Evolutionary conservation across 1,140 invertebrate species (phyloP), one percentile per base, ranked within the genome.

Genomic region (Leptinotarsa undecemlineata): DNA sequence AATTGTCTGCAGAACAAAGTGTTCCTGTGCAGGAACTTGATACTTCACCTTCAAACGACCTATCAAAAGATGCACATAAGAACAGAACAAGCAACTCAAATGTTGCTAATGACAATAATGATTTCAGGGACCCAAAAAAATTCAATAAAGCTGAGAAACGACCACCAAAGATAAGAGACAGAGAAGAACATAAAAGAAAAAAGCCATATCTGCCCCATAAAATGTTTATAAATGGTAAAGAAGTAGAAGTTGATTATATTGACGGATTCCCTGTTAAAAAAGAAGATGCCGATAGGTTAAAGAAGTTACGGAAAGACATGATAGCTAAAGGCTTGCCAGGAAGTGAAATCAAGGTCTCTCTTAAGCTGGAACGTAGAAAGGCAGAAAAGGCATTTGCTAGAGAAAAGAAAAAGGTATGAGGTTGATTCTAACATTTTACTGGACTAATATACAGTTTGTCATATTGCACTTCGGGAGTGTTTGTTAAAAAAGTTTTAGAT

Each of bases 191-290:
- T 66, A 48, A 23, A 63, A 75, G 82, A 84, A 75, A 79, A 80
- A 77, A 85, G 85, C 73, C 86, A 85, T 62, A 81, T 80, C 85
- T 85, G 63, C 70, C 79, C 13, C 85, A 85, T 48, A 90, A 87
- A 80, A 84, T 89, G 77, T 81, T 88, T 4, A 88, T 92, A 13
- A 90, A 92, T 86, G 90, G 91, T 63, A 85, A 89, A 80, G 87
- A 90, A 79, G 80, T 91, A 51, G 87, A 91, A 79, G 83, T 93
- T 23, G 85, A 88, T 0, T 88, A 88, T 74, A 91, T 87, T 84
- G 90, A 93, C 84, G 91, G 92, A 20, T 93, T 92, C 80, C 90
- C 90, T 33, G 86, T 94, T 0, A 90, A 88, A 83, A 90, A 90
- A 82, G 91, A 91, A 83, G 93, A 94, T 87, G 91, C 89, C 17